phyloP scores from a whole-genome alignment of 2,797 vertebrate genomes.

The Crossoptilon crossoptilon region DNA sequence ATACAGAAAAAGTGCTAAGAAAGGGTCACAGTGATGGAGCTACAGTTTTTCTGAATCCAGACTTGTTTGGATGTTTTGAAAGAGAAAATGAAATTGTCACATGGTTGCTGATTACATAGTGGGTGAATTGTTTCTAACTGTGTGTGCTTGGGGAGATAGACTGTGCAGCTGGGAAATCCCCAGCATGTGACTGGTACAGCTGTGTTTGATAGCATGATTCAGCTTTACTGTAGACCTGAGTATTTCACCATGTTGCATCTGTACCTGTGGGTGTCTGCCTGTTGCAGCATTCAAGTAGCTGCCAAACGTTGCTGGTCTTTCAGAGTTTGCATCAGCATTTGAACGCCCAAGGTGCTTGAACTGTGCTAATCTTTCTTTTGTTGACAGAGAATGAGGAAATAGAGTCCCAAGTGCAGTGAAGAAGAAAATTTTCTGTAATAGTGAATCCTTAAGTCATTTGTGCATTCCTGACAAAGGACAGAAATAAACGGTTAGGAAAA shows the following conservation, averaged over 20 bases:
- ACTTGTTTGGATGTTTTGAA: conserved; percentile 41
- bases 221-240: neutral
- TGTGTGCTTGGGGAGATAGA: conserved; percentile 32
- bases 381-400: neutral
- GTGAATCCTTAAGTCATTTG: neutral
- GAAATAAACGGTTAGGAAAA: neutral
- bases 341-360: neutral
- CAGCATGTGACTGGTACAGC: conserved; percentile 45
- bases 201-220: conserved; percentile 9
- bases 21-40: neutral
- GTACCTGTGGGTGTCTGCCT: conserved; percentile 40
- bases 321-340: conserved; percentile 59
- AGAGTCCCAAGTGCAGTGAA: neutral
- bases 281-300: conserved; percentile 39
- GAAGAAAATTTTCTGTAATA: neutral
- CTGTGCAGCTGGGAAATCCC: conserved; percentile 56
- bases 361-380: conserved; percentile 22
- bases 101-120: conserved; percentile 38
- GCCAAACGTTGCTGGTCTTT: neutral
- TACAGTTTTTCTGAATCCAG: conserved; percentile 14
- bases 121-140: conserved; percentile 61
- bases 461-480: neutral
- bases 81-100: conserved; percentile 53
- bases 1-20: neutral
- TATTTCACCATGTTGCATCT: conserved; percentile 57